Evolutionary conservation across 2,888 invertebrate species (phyloP).

Genomic region (Tachina lurida): DNA sequence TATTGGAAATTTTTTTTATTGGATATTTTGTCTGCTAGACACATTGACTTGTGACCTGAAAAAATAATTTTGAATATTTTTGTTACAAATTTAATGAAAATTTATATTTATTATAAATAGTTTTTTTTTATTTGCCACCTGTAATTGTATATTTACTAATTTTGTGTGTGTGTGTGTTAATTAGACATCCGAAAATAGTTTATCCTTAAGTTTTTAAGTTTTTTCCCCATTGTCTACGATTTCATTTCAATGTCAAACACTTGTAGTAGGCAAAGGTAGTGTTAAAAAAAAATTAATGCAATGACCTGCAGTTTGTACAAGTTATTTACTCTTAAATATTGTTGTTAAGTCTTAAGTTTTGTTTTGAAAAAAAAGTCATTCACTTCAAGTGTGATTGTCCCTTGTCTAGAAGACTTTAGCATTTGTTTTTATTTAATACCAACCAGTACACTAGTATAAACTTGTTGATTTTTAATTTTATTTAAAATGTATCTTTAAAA

Average conservation of each 20-base stretch:
- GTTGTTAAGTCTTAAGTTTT: background rate
- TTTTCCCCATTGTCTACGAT: background rate
- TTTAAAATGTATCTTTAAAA: background rate
- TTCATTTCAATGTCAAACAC: constrained; percentile 4
- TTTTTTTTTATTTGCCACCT: too few relatives aligned
- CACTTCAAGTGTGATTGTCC: constrained; percentile 67
- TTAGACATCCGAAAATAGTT: too few relatives aligned
- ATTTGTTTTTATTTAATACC: constrained; percentile 2
- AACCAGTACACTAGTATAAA: background rate
- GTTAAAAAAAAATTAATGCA: background rate
- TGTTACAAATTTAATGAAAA: too few relatives aligned
- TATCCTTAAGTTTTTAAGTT: too few relatives aligned
- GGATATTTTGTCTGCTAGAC: too few relatives aligned
- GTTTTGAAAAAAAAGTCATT: constrained; percentile 61
- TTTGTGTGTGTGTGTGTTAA: too few relatives aligned
- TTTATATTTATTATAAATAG: too few relatives aligned
- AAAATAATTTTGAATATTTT: too few relatives aligned
- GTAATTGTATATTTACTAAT: too few relatives aligned
- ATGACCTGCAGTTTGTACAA: background rate
- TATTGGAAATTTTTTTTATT: too few relatives aligned
- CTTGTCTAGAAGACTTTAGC: constrained; percentile 28
- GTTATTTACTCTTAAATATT: background rate
- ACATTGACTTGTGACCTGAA: too few relatives aligned
- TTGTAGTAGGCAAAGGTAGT: background rate
- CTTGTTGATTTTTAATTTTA: background rate